Evolutionary conservation across 2,888 invertebrate species (phyloP).

Genomic region (Meghimatium bilineatum): DNA sequence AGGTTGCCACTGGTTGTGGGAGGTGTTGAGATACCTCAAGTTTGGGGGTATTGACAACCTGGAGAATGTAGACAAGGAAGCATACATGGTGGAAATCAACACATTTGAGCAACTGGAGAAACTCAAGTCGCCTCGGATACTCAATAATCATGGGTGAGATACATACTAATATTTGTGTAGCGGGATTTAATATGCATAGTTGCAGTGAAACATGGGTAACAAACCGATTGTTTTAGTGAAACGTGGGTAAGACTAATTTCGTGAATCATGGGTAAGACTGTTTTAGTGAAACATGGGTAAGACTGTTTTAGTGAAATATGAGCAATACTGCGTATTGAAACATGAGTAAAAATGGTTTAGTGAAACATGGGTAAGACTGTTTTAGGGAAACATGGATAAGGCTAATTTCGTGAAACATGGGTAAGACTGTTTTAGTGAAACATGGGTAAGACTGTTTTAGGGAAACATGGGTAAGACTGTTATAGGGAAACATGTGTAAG

Average conservation of each 20-base stretch:
- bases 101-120: constrained; percentile 13
- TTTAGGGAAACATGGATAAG: not conserved
- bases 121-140: constrained; percentile 35
- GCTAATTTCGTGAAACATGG: not conserved
- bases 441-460: not conserved
- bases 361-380: too few relatives aligned
- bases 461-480: not conserved
- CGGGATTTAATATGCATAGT: too few relatives aligned
- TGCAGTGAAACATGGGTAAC: too few relatives aligned
- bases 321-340: not conserved
- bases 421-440: not conserved
- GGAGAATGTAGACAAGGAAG: constrained; percentile 28
- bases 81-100: constrained; percentile 36
- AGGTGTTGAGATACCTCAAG: constrained; percentile 12
- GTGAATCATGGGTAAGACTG: too few relatives aligned
- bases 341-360: too few relatives aligned
- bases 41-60: not conserved
- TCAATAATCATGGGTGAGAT: constrained; percentile 41
- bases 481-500: not conserved
- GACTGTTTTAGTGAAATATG: too few relatives aligned
- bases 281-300: too few relatives aligned
- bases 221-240: too few relatives aligned
- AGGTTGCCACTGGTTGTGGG: constrained; percentile 44
- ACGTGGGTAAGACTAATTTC: too few relatives aligned
- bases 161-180: not conserved